A percentile compares a stretch with the other conserved stretches of the same genome.
Evolutionary conservation across 2,888 invertebrate species (phyloP).

Genomic region (Onchidella celtica): DNA sequence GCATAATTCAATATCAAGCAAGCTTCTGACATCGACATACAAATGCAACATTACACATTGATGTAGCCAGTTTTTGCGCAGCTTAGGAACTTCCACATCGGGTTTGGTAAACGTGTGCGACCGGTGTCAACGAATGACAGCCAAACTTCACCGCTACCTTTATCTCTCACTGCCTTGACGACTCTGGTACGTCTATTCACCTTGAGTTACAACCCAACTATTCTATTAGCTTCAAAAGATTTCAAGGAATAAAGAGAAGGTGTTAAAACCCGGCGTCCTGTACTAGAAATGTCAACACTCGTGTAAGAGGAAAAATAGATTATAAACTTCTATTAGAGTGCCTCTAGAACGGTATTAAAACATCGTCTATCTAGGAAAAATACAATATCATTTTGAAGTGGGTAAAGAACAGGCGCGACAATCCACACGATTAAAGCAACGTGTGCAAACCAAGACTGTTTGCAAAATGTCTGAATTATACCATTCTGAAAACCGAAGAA

Average conservation of each 20-base stretch:
- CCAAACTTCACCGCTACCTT: neutral
- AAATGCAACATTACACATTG: neutral
- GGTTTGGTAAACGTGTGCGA: neutral
- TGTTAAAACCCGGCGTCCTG: neutral
- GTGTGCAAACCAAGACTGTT: neutral
- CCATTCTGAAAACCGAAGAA: neutral
- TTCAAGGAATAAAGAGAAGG: neutral
- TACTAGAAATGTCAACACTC: neutral
- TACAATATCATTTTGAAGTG: neutral
- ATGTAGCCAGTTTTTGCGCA: slow-evolving; percentile 2
- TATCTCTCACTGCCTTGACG: neutral
- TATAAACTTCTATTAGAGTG: neutral
- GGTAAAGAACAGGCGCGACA: neutral
- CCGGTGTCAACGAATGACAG: neutral
- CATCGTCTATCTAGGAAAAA: neutral
- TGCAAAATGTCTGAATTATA: neutral
- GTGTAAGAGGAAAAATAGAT: neutral
- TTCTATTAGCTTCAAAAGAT: neutral
- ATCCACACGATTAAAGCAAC: neutral
- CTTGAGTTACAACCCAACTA: neutral
- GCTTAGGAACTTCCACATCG: neutral
- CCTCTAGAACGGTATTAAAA: neutral
- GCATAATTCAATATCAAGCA: no score
- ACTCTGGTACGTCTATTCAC: neutral
- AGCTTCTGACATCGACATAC: slow-evolving; percentile 1